These are phyloP conservation scores for Malthinus flaveolus DNA, from an alignment of 2,888 invertebrate genomes.

Conservation along the genomic window DNA sequence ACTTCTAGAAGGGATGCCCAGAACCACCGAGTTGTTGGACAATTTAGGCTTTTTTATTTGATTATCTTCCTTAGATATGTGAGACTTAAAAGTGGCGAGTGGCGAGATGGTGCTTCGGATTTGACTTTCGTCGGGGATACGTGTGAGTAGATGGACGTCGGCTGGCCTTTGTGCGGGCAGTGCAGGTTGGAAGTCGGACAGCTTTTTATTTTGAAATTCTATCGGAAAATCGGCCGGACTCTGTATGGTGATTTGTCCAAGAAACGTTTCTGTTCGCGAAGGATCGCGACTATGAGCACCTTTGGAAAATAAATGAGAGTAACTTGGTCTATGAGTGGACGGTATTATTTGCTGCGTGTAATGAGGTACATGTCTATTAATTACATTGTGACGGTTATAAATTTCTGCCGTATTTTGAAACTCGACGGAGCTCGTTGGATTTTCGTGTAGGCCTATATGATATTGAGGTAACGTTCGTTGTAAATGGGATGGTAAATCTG, in stretches of 20 bases:
- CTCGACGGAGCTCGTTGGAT: conserved; percentile 57
- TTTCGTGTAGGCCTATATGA: conserved; percentile 45
- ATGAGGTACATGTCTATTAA: conserved; percentile 11
- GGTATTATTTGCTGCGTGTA: conserved; percentile 12
- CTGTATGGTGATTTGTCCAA: conserved; percentile 65
- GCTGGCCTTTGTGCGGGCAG: conserved; percentile 26
- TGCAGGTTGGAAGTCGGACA: conserved; percentile 31
- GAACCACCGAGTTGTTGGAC: conserved; percentile 18
- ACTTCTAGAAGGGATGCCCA: conserved; percentile 31
- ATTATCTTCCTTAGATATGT: conserved; percentile 18
- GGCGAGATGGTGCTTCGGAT: neutral
- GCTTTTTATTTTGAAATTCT: conserved; percentile 34
- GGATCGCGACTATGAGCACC: conserved; percentile 63
- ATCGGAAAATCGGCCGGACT: conserved; percentile 60
- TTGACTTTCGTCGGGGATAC: neutral
- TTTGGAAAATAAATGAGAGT: conserved; percentile 58
- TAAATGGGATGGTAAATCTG: conserved; percentile 50
- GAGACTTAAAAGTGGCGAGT: conserved; percentile 6
- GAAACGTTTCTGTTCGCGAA: conserved; percentile 64
- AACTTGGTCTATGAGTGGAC: conserved; percentile 53
- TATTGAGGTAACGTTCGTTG: conserved; percentile 53
- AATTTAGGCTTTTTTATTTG: conserved; percentile 16
- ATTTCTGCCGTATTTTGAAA: conserved; percentile 17
- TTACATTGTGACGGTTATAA: conserved; percentile 1
- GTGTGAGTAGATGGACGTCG: conserved; percentile 25